Evolutionary conservation across 1,140 invertebrate genomes (phyloP).

Genomic region (Metopolophium dirhodum): DNA sequence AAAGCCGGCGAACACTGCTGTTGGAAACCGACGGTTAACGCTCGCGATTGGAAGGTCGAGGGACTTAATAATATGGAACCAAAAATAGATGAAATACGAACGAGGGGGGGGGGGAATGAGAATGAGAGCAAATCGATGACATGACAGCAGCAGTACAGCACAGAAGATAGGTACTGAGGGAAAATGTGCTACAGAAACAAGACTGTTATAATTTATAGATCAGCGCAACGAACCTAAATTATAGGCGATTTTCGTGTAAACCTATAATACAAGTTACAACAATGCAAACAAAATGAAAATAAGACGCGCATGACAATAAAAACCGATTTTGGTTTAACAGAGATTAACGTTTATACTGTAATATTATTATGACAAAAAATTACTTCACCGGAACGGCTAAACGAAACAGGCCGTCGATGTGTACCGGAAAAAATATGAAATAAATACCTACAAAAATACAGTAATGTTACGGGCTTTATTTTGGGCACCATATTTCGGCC

Average conservation of each 20-base stretch:
- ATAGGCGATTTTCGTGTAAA: neutral
- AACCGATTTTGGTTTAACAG: neutral
- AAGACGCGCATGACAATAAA: neutral
- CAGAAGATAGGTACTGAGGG: neutral
- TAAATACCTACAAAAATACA: neutral
- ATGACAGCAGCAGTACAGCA: no score
- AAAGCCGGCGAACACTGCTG: no score
- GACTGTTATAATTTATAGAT: neutral
- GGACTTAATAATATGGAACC: no score
- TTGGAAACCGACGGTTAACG: no score
- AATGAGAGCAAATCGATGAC: neutral
- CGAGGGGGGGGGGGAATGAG: no score
- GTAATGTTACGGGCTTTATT: neutral
- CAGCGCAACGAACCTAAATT: neutral
- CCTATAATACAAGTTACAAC: neutral
- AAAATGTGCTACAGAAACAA: neutral
- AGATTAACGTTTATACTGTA: neutral
- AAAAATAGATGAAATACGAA: neutral
- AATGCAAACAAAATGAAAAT: neutral
- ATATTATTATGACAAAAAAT: neutral
- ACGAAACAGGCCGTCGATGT: neutral
- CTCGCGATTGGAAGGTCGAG: no score
- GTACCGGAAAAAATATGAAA: neutral
- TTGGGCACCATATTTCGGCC: neutral
- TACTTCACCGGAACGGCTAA: neutral